Evolutionary conservation across 2,888 invertebrate genomes (phyloP).

Genomic region (Morpho helenor): DNA sequence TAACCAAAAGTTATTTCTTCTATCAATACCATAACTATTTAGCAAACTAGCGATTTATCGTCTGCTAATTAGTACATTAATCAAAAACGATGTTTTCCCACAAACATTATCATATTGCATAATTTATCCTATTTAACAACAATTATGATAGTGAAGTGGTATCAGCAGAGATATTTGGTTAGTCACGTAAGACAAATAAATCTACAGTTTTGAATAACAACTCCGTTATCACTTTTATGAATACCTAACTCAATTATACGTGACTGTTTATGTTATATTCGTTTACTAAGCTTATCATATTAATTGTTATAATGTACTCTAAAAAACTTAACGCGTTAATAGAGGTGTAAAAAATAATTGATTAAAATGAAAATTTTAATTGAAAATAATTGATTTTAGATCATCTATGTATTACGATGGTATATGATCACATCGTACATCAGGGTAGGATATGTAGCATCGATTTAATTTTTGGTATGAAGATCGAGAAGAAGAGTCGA

Average conservation of each 20-base stretch:
- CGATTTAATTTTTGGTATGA: too few species aligned
- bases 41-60: constrained; percentile 1
- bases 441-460: too few species aligned
- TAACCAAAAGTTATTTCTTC: constrained; percentile 1
- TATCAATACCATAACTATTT: constrained; percentile 5
- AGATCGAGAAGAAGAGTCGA: too few species aligned
- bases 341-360: too few species aligned
- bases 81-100: constrained; percentile 34
- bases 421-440: too few species aligned
- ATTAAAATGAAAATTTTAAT: too few species aligned
- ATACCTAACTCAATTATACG: not conserved
- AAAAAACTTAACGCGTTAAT: too few species aligned
- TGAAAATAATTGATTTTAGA: too few species aligned
- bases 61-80: constrained; percentile 25
- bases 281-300: not conserved
- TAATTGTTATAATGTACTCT: too few species aligned
- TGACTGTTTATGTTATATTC: constrained; percentile 1
- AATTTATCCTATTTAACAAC: constrained; percentile 49
- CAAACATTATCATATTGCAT: constrained; percentile 37
- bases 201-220: not conserved
- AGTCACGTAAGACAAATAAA: constrained; percentile 27
- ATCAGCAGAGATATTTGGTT: constrained; percentile 26
- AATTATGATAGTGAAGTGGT: constrained; percentile 50
- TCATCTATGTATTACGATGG: too few species aligned
- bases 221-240: not conserved